Conservation (phyloP, 92 coral and sea anemone species). For the Heteractis magnifica region DNA sequence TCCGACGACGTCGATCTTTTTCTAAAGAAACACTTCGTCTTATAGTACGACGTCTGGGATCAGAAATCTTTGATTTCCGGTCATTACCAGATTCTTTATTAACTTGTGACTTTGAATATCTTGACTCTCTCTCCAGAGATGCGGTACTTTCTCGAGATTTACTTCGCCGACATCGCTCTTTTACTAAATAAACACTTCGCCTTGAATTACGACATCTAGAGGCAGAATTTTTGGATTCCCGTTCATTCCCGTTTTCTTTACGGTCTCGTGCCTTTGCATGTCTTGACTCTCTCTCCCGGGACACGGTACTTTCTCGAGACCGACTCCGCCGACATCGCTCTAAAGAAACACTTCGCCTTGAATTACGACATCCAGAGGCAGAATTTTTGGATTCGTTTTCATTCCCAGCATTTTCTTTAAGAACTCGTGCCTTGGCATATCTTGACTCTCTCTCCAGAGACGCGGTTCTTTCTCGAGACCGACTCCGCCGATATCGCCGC, state of each 20-base stretch:
- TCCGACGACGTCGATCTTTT: not conserved
- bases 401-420: not conserved
- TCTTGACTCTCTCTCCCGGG: not conserved
- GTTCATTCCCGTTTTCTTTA: not conserved
- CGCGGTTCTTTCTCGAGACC: not conserved
- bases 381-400: too few species aligned
- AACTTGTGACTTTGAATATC: not conserved
- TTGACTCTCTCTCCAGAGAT: not conserved
- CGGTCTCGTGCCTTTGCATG: not conserved
- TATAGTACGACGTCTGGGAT: not conserved
- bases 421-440: not conserved
- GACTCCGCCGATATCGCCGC: not conserved
- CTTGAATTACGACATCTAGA: not conserved
- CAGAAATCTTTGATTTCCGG: not conserved
- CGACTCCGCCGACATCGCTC: not conserved
- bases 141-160: not conserved
- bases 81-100: not conserved
- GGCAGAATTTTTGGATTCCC: not conserved
- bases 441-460: not conserved
- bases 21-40: not conserved
- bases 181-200: constrained; percentile 10
- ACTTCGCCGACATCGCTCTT: constrained; percentile 10
- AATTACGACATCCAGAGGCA: not conserved
- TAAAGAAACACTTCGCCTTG: not conserved
- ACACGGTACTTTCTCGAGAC: not conserved